Evolutionary conservation across 1,140 invertebrate species (phyloP).

Genomic region (Yoshiicerus persimilis): DNA sequence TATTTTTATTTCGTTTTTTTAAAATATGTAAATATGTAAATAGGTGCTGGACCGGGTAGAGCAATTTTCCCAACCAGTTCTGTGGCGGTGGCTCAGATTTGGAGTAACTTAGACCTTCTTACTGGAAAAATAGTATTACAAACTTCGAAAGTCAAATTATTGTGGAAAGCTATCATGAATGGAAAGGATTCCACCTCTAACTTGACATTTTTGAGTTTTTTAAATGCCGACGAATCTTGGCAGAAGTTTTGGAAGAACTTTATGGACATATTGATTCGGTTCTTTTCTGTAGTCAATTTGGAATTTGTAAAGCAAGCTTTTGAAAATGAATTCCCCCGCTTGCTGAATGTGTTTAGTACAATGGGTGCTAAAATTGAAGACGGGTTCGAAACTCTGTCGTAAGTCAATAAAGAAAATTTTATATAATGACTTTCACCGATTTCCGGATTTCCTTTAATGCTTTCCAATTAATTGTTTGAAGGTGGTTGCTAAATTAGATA

Average conservation of each 20-base stretch:
- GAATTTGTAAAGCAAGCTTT: conserved; percentile 79
- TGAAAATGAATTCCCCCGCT: conserved; percentile 85
- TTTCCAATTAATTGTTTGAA: not conserved
- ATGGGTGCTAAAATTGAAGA: conserved; percentile 42
- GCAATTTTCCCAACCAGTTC: not conserved
- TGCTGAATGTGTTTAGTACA: conserved; percentile 64
- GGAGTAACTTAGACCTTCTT: conserved; percentile 38
- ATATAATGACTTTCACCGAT: not conserved
- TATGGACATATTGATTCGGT: conserved; percentile 38
- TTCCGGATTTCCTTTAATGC: not conserved
- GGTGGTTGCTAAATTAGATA: not conserved
- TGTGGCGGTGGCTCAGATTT: conserved; percentile 31
- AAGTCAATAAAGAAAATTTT: not conserved
- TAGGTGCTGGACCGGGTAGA: conserved; percentile 23
- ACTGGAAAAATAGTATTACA: conserved; percentile 31
- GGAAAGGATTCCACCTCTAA: conserved; percentile 39
- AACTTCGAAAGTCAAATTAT: conserved; percentile 36
- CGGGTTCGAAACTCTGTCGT: conserved; percentile 27
- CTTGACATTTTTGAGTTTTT: conserved; percentile 22
- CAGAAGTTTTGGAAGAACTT: conserved; percentile 49
- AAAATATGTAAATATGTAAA: not conserved
- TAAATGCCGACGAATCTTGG: conserved; percentile 26
- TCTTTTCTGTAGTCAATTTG: conserved; percentile 51
- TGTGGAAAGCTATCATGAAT: conserved; percentile 30
- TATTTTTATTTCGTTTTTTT: not conserved